These are phyloP conservation scores for Lepas anatifera DNA, from an alignment of 2,888 invertebrate species.

Conservation along the genomic window DNA sequence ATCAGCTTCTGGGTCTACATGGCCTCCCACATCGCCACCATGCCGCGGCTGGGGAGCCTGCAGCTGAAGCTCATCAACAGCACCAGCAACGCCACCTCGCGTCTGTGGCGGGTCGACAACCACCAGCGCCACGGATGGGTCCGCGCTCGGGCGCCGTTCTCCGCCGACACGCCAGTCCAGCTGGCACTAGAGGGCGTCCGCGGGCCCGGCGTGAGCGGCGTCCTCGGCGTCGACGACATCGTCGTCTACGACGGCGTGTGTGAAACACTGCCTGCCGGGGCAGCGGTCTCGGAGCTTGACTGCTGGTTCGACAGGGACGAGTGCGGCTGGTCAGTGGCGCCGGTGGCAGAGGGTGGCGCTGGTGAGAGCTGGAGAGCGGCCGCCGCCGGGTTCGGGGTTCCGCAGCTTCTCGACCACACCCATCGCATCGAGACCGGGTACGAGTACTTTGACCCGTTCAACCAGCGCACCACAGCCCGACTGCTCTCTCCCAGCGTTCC, in stretches of 20 bases:
- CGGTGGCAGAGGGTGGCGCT: neutral
- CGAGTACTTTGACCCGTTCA: conserved; percentile 10
- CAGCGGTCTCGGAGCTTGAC: neutral
- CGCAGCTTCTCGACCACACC: conserved; percentile 6
- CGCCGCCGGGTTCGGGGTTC: neutral
- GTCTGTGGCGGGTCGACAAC: neutral
- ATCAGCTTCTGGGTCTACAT: neutral
- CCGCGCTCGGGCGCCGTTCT: conserved; percentile 22
- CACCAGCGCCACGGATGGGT: conserved; percentile 18
- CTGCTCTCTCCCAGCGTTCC: neutral
- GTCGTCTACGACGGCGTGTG: neutral
- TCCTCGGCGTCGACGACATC: conserved; percentile 3
- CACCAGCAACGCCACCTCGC: neutral
- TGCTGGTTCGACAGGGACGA: neutral
- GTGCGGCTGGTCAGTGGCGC: conserved; percentile 1
- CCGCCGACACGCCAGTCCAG: conserved; percentile 21
- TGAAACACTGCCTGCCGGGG: neutral
- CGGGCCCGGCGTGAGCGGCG: neutral
- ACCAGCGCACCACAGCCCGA: conserved; percentile 2
- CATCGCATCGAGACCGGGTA: neutral
- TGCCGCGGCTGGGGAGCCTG: neutral
- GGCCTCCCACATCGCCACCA: neutral
- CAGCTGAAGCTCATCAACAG: neutral
- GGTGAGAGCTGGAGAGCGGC: neutral
- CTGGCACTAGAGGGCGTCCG: neutral